These are phyloP conservation scores for Epinotia demarniana DNA, from an alignment of 2,888 invertebrate species.

Conservation along the genomic window DNA sequence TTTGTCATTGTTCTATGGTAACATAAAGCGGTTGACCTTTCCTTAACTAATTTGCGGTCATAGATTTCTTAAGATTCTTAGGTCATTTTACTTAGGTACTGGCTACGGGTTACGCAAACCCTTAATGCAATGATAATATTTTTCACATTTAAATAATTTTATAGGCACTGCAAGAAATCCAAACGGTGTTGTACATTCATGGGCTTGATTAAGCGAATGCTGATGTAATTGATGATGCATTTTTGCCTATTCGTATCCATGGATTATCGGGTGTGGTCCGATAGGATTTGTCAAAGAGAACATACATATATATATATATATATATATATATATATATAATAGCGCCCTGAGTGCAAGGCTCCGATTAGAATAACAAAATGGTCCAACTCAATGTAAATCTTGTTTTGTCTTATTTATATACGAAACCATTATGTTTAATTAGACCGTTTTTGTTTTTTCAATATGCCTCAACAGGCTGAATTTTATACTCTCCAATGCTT, in stretches of 20 bases:
- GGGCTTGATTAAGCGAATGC: neutral
- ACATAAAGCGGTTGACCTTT: constrained; percentile 6
- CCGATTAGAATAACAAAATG: too few relatives aligned
- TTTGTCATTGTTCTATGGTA: constrained; percentile 12
- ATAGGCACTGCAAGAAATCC: neutral
- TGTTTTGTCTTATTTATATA: too few relatives aligned
- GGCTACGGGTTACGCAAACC: neutral
- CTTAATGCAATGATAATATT: neutral
- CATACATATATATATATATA: too few relatives aligned
- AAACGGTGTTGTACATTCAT: neutral
- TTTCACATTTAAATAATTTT: constrained; percentile 11
- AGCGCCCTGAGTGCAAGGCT: too few relatives aligned
- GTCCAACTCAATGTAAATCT: too few relatives aligned
- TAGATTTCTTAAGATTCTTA: neutral
- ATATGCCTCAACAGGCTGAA: too few relatives aligned
- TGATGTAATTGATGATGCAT: constrained; percentile 26
- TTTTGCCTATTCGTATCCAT: constrained; percentile 7
- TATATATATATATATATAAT: too few relatives aligned
- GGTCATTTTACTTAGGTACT: constrained; percentile 6
- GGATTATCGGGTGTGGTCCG: neutral
- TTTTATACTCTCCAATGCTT: too few relatives aligned
- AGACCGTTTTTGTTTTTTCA: too few relatives aligned
- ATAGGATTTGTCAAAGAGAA: neutral
- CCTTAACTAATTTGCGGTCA: constrained; percentile 18
- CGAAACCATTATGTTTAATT: too few relatives aligned